Percentiles rank a stretch among this genome's conserved stretches.
Evolutionary conservation across 2,797 vertebrate genomes (phyloP).

Genomic region (Bradypodion pumilum): DNA sequence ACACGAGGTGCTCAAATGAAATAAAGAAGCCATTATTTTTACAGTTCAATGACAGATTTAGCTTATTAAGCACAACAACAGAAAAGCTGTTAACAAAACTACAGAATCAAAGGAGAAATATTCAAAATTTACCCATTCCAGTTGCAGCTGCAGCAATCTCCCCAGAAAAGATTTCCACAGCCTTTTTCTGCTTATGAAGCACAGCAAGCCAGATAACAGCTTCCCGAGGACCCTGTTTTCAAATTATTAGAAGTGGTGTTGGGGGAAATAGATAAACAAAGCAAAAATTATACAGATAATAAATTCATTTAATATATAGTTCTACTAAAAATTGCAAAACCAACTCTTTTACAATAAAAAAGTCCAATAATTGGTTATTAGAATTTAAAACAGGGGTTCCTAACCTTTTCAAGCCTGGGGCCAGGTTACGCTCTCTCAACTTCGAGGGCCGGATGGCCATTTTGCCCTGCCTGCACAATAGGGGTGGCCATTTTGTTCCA

Average conservation of each 20-base stretch:
- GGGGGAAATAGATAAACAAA: background rate
- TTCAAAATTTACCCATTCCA: conserved; percentile 82
- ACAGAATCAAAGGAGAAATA: background rate
- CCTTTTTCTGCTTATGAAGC: conserved; percentile 85
- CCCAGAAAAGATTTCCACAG: conserved; percentile 83
- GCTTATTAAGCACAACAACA: background rate
- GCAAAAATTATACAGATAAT: background rate
- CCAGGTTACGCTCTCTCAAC: too few relatives aligned
- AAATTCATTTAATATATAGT: conserved; percentile 2
- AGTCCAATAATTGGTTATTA: too few relatives aligned
- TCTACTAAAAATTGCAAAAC: background rate
- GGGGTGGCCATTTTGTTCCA: too few relatives aligned
- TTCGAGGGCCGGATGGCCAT: too few relatives aligned
- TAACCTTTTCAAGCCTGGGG: too few relatives aligned
- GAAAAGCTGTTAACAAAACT: background rate
- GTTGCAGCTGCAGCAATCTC: conserved; percentile 86
- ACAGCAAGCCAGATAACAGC: conserved; percentile 87
- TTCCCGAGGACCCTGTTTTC: conserved; percentile 79
- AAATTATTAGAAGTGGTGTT: conserved; percentile 5
- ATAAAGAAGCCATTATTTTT: background rate
- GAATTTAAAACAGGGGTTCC: background rate
- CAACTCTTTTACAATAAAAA: background rate
- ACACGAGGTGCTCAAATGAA: background rate
- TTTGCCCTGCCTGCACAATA: too few relatives aligned
- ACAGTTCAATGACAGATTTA: background rate